Percentiles rank a stretch among this genome's conserved stretches.
Evolutionary conservation across 2,888 invertebrate species (phyloP).

Genomic region (Parasteatoda lunata): DNA sequence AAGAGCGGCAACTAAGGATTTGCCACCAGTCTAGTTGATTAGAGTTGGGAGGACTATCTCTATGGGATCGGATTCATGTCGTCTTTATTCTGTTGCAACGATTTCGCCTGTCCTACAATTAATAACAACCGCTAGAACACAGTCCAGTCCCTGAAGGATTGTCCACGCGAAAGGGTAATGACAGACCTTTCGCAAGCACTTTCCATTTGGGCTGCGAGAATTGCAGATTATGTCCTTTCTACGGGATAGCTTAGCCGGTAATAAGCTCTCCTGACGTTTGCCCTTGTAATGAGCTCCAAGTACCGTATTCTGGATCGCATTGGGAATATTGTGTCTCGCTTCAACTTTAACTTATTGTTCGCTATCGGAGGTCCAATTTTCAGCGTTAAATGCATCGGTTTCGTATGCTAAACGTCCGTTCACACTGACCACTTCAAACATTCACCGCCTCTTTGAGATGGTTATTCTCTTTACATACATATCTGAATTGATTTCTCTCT

Average conservation of each 20-base stretch:
- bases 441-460: slow-evolving; percentile 50
- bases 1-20: slow-evolving; percentile 48
- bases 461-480: slow-evolving; percentile 41
- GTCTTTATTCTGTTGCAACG: slow-evolving; percentile 57
- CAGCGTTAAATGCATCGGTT: slow-evolving; percentile 63
- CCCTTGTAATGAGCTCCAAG: slow-evolving; percentile 63
- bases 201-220: slow-evolving; percentile 64
- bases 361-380: slow-evolving; percentile 54
- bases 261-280: slow-evolving; percentile 66
- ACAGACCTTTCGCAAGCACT: slow-evolving; percentile 62
- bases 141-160: slow-evolving; percentile 64
- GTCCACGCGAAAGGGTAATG: slow-evolving; percentile 66
- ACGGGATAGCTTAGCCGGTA: slow-evolving; percentile 61
- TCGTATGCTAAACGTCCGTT: slow-evolving; percentile 64
- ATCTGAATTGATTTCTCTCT: slow-evolving; percentile 10
- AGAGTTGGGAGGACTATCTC: slow-evolving; percentile 55
- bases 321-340: slow-evolving; percentile 59
- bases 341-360: slow-evolving; percentile 62
- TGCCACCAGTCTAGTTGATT: slow-evolving; percentile 52
- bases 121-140: slow-evolving; percentile 68
- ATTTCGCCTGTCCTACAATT: slow-evolving; percentile 63
- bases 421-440: slow-evolving; percentile 63
- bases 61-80: slow-evolving; percentile 43
- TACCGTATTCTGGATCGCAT: slow-evolving; percentile 54
- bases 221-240: slow-evolving; percentile 68